A percentile compares a stretch with the other conserved stretches of the same genome.
These are phyloP conservation scores for Nyctereutes procyonoides DNA, from an alignment of 2,113 vertebrate genomes.

Conservation along the genomic window DNA sequence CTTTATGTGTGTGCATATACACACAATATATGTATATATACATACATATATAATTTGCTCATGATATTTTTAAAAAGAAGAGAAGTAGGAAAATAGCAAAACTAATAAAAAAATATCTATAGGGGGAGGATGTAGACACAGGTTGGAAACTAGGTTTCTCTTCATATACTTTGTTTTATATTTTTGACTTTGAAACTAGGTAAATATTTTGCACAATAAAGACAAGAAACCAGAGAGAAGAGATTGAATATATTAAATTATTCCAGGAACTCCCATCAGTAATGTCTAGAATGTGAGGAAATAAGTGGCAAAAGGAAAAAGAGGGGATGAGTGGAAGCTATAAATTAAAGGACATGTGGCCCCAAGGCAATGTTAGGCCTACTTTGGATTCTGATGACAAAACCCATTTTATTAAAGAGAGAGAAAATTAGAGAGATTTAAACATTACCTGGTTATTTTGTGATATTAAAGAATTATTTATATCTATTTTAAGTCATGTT, in stretches of 20 bases:
- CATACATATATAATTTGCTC: neutral
- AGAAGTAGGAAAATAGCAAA: slow-evolving; percentile 16
- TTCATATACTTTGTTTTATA: neutral
- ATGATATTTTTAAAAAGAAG: neutral
- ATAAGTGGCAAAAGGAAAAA: slow-evolving; percentile 4
- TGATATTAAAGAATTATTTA: slow-evolving; percentile 25
- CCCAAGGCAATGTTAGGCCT: neutral
- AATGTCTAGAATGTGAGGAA: neutral
- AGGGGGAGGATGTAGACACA: neutral
- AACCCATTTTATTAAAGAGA: neutral
- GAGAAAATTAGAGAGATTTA: neutral
- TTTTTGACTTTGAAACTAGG: neutral
- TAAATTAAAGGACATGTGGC: neutral
- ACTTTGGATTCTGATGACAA: neutral
- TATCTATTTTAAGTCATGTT: neutral
- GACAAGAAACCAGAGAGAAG: neutral
- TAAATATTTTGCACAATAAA: slow-evolving; percentile 1
- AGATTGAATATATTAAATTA: neutral
- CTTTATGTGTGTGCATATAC: neutral
- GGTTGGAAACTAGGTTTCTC: neutral
- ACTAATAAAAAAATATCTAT: slow-evolving; percentile 5
- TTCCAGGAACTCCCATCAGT: neutral
- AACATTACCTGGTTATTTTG: slow-evolving; percentile 27
- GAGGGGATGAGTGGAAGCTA: neutral
- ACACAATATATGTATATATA: neutral